A percentile compares a stretch with the other conserved stretches of the same genome.
Evolutionary conservation across 2,797 vertebrate genomes (phyloP).

Genomic region (Tolypeutes matacus): DNA sequence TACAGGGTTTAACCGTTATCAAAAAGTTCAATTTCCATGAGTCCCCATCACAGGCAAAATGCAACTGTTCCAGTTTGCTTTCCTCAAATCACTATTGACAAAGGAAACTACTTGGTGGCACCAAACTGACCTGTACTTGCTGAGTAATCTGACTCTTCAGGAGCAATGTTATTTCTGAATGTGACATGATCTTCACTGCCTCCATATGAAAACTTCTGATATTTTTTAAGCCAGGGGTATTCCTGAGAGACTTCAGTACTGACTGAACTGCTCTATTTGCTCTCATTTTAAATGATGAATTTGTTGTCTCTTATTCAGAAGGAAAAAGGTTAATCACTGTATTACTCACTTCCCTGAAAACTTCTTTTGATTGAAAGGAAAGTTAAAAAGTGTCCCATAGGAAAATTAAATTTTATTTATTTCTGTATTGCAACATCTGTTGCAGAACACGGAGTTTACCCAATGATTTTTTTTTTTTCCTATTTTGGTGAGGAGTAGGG

Average conservation of each 20-base stretch:
- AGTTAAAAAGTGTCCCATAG: neutral
- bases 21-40: constrained; percentile 80
- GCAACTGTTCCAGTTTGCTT: constrained; percentile 69
- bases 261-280: constrained; percentile 39
- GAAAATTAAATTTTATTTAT: constrained; percentile 34
- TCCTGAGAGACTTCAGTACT: constrained; percentile 33
- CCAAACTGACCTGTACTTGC: constrained; percentile 48
- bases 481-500: neutral
- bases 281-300: constrained; percentile 63
- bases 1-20: constrained; percentile 80
- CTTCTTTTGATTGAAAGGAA: constrained; percentile 50
- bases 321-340: neutral
- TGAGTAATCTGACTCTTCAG: neutral
- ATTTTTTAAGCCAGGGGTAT: constrained; percentile 44
- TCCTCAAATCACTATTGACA: constrained; percentile 78
- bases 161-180: constrained; percentile 45
- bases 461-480: neutral
- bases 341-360: constrained; percentile 35
- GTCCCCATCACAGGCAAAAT: constrained; percentile 74
- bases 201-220: neutral
- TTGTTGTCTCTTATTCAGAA: constrained; percentile 40
- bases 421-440: neutral
- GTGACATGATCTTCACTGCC: neutral
- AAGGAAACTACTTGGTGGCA: constrained; percentile 55
- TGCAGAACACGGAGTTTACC: neutral